Evolutionary conservation across 2,113 vertebrate genomes (phyloP).

Genomic region (Megatriorchis doriae): DNA sequence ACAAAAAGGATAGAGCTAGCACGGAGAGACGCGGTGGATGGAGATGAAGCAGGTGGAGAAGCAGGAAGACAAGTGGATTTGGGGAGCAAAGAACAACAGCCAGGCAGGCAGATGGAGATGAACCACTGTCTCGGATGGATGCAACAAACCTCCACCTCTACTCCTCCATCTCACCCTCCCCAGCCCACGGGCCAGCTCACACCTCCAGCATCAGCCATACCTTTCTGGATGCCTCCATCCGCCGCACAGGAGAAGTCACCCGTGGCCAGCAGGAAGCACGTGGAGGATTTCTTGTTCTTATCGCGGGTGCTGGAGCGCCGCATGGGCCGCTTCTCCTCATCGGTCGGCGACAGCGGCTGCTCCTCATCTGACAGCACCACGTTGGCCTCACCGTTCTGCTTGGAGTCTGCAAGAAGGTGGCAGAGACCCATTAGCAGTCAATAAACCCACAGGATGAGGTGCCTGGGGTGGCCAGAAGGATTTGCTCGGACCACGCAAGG

Average conservation of each 20-base stretch:
- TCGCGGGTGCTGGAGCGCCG: constrained; percentile 82
- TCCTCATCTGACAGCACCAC: constrained; percentile 88
- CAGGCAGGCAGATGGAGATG: not conserved
- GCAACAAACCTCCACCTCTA: not conserved
- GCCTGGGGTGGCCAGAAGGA: not conserved
- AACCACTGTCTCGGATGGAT: not conserved
- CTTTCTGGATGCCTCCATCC: constrained; percentile 81
- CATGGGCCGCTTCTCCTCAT: constrained; percentile 79
- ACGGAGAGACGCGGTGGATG: accelerated
- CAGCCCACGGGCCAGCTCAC: not conserved
- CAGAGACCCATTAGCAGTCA: not conserved
- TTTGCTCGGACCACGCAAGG: not conserved
- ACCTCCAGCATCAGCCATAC: constrained; percentile 60
- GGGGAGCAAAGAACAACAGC: not conserved
- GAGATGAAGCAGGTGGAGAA: not conserved
- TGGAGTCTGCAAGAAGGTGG: constrained; percentile 78
- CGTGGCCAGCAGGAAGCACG: constrained; percentile 89
- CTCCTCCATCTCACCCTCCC: not conserved
- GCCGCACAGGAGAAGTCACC: constrained; percentile 82
- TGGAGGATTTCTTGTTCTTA: constrained; percentile 86
- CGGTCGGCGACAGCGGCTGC: constrained; percentile 77
- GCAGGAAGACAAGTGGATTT: not conserved
- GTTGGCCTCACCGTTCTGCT: constrained; percentile 93
- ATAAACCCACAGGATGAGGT: accelerated
- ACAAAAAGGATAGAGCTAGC: not conserved